These are phyloP conservation scores for Psilopogon haemacephalus DNA, from an alignment of 2,113 vertebrate genomes.

Conservation along the genomic window DNA sequence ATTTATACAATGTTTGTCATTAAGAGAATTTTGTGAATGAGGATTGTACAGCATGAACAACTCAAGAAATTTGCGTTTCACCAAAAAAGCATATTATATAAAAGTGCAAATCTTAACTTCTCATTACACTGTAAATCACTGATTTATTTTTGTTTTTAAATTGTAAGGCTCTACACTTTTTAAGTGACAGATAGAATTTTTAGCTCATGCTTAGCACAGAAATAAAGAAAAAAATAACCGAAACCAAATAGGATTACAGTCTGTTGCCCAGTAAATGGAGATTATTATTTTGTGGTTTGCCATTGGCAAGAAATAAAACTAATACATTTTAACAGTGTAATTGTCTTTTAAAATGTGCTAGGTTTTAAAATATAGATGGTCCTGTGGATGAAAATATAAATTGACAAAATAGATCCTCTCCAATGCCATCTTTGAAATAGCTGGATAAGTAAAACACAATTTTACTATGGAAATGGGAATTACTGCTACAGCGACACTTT, in stretches of 20 bases:
- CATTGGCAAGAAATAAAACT: slow-evolving; percentile 9
- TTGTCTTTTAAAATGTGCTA: slow-evolving; percentile 29
- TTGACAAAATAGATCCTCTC: slow-evolving; percentile 27
- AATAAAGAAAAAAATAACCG: neutral
- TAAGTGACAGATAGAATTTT: neutral
- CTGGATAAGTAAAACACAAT: slow-evolving; percentile 60
- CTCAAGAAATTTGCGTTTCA: neutral
- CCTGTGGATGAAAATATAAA: slow-evolving; percentile 11
- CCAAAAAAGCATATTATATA: neutral
- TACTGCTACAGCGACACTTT: slow-evolving; percentile 26
- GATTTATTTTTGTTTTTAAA: neutral
- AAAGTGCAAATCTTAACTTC: neutral
- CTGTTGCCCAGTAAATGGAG: slow-evolving; percentile 41
- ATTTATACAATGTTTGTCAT: neutral
- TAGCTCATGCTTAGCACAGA: neutral
- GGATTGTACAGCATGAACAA: neutral
- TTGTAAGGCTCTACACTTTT: neutral
- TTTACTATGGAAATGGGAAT: slow-evolving; percentile 67
- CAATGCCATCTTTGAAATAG: slow-evolving; percentile 50
- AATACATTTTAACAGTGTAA: neutral
- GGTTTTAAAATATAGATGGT: neutral
- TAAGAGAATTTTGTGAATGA: neutral
- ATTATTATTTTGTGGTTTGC: slow-evolving; percentile 17
- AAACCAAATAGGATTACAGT: neutral
- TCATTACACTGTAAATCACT: neutral